Percentiles rank a stretch among this genome's conserved stretches.
Evolutionary conservation across 2,797 vertebrate species (phyloP).

Genomic region (Halcyon leucocephala): DNA sequence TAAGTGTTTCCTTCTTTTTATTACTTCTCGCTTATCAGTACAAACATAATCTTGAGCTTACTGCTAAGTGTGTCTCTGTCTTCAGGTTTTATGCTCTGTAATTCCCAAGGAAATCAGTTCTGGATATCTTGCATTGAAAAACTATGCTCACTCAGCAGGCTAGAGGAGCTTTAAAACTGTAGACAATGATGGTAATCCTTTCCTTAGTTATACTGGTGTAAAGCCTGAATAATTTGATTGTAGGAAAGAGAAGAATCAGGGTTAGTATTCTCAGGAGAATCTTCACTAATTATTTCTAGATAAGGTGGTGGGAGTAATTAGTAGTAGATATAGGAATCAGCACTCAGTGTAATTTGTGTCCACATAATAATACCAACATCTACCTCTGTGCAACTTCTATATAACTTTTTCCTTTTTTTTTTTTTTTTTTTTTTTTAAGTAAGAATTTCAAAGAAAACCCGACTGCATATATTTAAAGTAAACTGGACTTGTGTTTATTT

Average conservation of each 20-base stretch:
- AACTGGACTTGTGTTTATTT: not conserved
- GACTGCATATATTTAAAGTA: not conserved
- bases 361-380: not conserved
- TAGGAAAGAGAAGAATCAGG: not conserved
- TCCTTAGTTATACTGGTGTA: constrained; percentile 22
- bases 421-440: not conserved
- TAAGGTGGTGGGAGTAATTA: constrained; percentile 36
- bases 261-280: not conserved
- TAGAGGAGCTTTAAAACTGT: constrained; percentile 30
- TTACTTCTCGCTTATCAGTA: constrained; percentile 51
- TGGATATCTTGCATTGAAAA: constrained; percentile 20
- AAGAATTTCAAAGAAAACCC: not conserved
- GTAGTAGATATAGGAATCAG: constrained; percentile 10
- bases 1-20: constrained; percentile 41
- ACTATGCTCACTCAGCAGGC: constrained; percentile 22
- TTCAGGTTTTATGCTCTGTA: constrained; percentile 56
- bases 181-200: constrained; percentile 4
- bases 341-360: not conserved
- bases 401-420: not conserved
- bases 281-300: constrained; percentile 45
- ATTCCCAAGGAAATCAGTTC: constrained; percentile 54
- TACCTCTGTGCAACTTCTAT: not conserved
- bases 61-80: constrained; percentile 37
- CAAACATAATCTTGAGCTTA: constrained; percentile 44
- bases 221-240: constrained; percentile 25